Evolutionary conservation across 1,140 invertebrate species (phyloP).

Genomic region (Gonioctena quinquepunctata): DNA sequence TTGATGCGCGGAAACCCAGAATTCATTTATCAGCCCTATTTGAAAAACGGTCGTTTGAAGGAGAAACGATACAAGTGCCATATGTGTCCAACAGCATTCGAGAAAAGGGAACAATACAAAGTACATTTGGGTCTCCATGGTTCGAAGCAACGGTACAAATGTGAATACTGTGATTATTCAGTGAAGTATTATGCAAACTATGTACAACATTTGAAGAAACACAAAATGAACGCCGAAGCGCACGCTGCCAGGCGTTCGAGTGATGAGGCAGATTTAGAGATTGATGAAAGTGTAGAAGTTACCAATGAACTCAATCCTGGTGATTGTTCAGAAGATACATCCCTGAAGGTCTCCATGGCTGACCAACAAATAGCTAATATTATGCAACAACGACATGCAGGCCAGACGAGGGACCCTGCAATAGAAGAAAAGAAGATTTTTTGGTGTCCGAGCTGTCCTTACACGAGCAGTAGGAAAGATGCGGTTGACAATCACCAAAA

Average conservation of each 20-base stretch:
- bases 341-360: conserved; percentile 55
- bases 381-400: conserved; percentile 43
- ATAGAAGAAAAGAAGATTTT: conserved; percentile 57
- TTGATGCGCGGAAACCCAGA: conserved; percentile 73
- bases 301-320: conserved; percentile 30
- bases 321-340: neutral
- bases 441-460: conserved; percentile 78
- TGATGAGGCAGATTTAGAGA: conserved; percentile 55
- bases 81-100: conserved; percentile 87
- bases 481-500: conserved; percentile 75
- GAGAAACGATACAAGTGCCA: conserved; percentile 81
- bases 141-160: conserved; percentile 80
- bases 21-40: conserved; percentile 74
- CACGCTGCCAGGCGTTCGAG: conserved; percentile 59
- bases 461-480: conserved; percentile 72
- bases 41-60: conserved; percentile 74
- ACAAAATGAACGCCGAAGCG: conserved; percentile 71
- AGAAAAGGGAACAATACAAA: conserved; percentile 83
- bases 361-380: conserved; percentile 60
- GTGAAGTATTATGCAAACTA: conserved; percentile 85
- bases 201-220: conserved; percentile 77
- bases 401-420: conserved; percentile 37
- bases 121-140: conserved; percentile 83
- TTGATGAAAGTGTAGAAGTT: conserved; percentile 50
- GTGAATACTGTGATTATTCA: conserved; percentile 85